Conservation (phyloP, 1,140 invertebrate species). For the Antheraea mylitta region DNA sequence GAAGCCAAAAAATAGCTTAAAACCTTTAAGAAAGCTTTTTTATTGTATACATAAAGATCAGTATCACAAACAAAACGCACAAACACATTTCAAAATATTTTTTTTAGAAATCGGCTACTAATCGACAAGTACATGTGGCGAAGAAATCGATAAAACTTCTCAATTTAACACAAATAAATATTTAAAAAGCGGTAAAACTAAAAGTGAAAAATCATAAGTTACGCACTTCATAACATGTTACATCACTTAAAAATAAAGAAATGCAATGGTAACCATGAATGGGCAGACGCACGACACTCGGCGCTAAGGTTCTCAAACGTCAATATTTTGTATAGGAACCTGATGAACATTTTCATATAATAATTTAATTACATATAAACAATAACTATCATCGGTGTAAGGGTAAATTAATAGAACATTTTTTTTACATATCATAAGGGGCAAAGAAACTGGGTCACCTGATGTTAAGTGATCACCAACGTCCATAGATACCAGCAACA, state of each 20-base stretch:
- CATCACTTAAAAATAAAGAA: background rate
- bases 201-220: constrained; percentile 6
- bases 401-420: no score
- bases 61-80: no score
- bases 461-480: no score
- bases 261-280: constrained; percentile 9
- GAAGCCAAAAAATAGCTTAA: no score
- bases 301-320: background rate
- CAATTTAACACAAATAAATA: background rate
- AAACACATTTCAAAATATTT: background rate
- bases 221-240: background rate
- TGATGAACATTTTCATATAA: background rate
- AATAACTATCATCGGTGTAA: no score
- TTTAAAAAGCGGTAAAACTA: background rate
- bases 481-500: no score
- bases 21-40: no score
- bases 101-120: background rate
- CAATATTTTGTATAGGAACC: background rate
- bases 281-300: background rate
- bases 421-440: no score
- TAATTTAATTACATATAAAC: no score
- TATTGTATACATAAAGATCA: no score
- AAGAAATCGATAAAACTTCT: background rate
- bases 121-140: background rate
- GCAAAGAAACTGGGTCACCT: no score